Percentiles rank a stretch among this genome's conserved stretches.
phyloP scores from a whole-genome alignment of 1,140 invertebrate genomes.

The Drosophila melanogaster region Release_6_plus_ISO1_MT NT_033777.3:21925001-21925500 shows the following conservation, averaged over 20 bases:
- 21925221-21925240: slow-evolving; percentile 66
- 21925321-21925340: slow-evolving; percentile 31
- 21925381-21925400: slow-evolving; percentile 83
- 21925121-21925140: slow-evolving; percentile 59
- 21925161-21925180: slow-evolving; percentile 48
- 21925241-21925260: slow-evolving; percentile 80
- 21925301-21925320: slow-evolving; percentile 60
- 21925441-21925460: slow-evolving; percentile 30
- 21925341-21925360: slow-evolving; percentile 36
- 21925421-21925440: slow-evolving; percentile 16
- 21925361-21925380: slow-evolving; percentile 72
- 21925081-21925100: slow-evolving; percentile 70
- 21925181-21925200: slow-evolving; percentile 32
- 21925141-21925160: slow-evolving; percentile 23
- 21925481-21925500: slow-evolving; percentile 16
- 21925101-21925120: neutral
- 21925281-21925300: slow-evolving; percentile 78
- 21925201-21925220: slow-evolving; percentile 29
- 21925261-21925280: slow-evolving; percentile 78
- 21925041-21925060: slow-evolving; percentile 75
- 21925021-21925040: slow-evolving; percentile 41
- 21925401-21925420: slow-evolving; percentile 66
- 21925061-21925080: slow-evolving; percentile 69
- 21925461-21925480: slow-evolving; percentile 63
- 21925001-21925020: slow-evolving; percentile 53